Evolutionary conservation across 2,113 vertebrate genomes (phyloP).

Genomic region (Zeus faber): DNA sequence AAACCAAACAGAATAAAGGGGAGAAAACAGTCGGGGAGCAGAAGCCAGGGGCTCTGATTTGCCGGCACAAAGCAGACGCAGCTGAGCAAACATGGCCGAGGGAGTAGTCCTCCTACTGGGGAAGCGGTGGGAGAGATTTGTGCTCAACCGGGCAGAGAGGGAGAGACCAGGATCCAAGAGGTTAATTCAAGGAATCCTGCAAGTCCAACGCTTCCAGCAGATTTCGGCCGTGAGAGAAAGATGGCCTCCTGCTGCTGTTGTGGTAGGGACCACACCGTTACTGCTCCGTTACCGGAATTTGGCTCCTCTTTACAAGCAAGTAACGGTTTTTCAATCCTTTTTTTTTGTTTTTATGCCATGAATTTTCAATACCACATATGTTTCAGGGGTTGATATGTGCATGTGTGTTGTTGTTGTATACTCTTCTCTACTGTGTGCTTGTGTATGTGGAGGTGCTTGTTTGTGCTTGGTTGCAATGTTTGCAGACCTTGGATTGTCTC

Average conservation of each 20-base stretch:
- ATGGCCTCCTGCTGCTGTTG: conserved; percentile 27
- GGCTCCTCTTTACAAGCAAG: too few species aligned
- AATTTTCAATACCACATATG: too few species aligned
- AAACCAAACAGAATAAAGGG: conserved; percentile 61
- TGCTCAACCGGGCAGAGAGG: too few species aligned
- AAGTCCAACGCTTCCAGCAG: conserved; percentile 55
- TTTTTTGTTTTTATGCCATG: too few species aligned
- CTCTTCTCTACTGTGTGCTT: background rate
- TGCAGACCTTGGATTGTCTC: conserved; percentile 56
- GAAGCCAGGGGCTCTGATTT: conserved; percentile 52
- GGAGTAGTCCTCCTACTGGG: conserved; percentile 59
- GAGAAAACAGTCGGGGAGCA: conserved; percentile 57
- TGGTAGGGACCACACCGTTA: too few species aligned
- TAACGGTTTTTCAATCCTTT: too few species aligned
- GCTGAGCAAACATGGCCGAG: conserved; percentile 73
- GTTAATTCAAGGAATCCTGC: conserved; percentile 63
- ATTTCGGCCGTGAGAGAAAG: conserved; percentile 53
- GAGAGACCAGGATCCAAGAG: conserved; percentile 43
- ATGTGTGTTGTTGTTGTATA: too few species aligned
- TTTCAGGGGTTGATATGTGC: too few species aligned
- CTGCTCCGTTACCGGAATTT: too few species aligned
- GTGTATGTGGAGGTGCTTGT: conserved; percentile 9
- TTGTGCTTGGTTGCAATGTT: conserved; percentile 41
- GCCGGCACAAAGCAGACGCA: conserved; percentile 63
- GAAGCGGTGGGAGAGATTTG: conserved; percentile 63